A percentile compares a stretch with the other conserved stretches of the same genome.
Evolutionary conservation across 2,888 invertebrate species (phyloP).

Genomic region (Eudemis profundana): DNA sequence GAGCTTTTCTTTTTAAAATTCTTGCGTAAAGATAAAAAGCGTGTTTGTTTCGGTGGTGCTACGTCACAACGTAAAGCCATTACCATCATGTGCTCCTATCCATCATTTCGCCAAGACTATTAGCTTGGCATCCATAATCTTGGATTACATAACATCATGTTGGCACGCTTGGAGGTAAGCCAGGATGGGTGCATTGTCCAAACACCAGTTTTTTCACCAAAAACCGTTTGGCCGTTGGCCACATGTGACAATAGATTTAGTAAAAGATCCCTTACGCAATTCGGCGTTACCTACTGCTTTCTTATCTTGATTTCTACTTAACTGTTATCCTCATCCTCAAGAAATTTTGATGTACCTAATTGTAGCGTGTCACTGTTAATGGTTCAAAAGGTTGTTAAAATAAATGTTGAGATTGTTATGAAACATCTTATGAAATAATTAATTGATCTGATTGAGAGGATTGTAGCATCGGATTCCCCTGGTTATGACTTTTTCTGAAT

Average conservation of each 20-base stretch:
- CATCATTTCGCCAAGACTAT: constrained; percentile 54
- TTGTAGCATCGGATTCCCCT: too few relatives aligned
- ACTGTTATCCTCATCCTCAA: too few relatives aligned
- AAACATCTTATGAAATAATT: too few relatives aligned
- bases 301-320: constrained; percentile 15
- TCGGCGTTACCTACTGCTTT: constrained; percentile 27
- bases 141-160: constrained; percentile 56
- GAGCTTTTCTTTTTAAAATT: constrained; percentile 2
- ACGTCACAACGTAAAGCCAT: constrained; percentile 23
- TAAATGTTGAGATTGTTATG: too few relatives aligned
- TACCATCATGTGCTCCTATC: constrained; percentile 37
- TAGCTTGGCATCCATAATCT: constrained; percentile 52
- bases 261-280: constrained; percentile 64
- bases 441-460: too few relatives aligned
- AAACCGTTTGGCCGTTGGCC: constrained; percentile 66
- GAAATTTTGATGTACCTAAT: too few relatives aligned
- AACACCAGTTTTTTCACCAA: constrained; percentile 60
- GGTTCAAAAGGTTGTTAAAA: too few relatives aligned
- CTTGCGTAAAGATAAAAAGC: background rate
- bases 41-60: background rate
- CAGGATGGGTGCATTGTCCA: constrained; percentile 64
- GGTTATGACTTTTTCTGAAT: too few relatives aligned
- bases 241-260: constrained; percentile 57
- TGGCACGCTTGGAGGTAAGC: constrained; percentile 70
- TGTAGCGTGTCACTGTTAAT: background rate